phyloP scores from a whole-genome alignment of 2,113 vertebrate species.

The Ornithorhynchus anatinus region DNA sequence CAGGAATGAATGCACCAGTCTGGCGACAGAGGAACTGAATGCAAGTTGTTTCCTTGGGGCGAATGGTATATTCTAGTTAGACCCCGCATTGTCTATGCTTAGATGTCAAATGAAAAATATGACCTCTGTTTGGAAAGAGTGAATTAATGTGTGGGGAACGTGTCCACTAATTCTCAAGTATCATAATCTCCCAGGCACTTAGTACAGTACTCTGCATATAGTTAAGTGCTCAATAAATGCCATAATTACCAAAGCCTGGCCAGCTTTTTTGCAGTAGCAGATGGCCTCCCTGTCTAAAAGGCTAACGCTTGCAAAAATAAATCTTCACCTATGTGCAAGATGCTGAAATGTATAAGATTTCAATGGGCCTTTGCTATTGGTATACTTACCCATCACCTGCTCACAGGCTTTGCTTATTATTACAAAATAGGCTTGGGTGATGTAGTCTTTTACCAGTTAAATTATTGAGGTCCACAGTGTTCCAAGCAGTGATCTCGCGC shows the following conservation, averaged over 20 bases:
- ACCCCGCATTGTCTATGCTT: too few species aligned
- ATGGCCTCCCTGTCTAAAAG: slow-evolving; percentile 48
- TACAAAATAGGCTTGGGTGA: slow-evolving; percentile 6
- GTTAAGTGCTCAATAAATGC: too few species aligned
- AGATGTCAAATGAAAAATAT: slow-evolving; percentile 29
- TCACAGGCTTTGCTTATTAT: slow-evolving; percentile 58
- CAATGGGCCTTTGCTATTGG: slow-evolving; percentile 44
- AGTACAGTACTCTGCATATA: too few species aligned
- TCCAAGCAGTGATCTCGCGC: slow-evolving; percentile 38
- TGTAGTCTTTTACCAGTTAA: slow-evolving; percentile 67
- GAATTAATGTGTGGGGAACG: too few species aligned
- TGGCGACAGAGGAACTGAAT: too few species aligned
- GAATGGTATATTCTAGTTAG: neutral
- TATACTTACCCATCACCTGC: slow-evolving; percentile 51
- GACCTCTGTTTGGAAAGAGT: too few species aligned
- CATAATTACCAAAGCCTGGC: too few species aligned
- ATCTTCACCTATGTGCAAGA: slow-evolving; percentile 55
- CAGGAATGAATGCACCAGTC: too few species aligned
- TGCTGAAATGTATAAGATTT: slow-evolving; percentile 49
- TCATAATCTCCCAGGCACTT: too few species aligned
- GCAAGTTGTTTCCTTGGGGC: slow-evolving; percentile 13
- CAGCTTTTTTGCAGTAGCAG: slow-evolving; percentile 29
- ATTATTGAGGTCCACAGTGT: slow-evolving; percentile 42
- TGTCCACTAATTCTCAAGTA: too few species aligned
- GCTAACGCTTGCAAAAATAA: slow-evolving; percentile 39